A percentile compares a stretch with the other conserved stretches of the same genome.
Conservation (phyloP, 2,113 vertebrate genomes). For the Cavia aperea region DNA sequence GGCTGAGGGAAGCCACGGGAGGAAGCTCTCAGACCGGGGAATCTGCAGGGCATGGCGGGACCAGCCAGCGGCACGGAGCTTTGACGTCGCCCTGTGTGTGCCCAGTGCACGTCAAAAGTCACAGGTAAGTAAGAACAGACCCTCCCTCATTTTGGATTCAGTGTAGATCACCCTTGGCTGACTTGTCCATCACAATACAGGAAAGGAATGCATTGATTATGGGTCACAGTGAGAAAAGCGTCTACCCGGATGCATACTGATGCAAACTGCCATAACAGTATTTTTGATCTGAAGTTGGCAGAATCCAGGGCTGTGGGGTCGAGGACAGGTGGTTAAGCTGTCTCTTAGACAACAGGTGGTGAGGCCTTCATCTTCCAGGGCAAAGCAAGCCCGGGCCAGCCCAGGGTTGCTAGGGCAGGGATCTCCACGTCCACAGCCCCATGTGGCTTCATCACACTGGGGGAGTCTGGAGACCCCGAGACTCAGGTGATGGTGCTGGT, state of each 20-base stretch:
- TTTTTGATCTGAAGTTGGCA: not conserved
- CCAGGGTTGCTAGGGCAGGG: not conserved
- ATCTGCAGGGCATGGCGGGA: fast-evolving
- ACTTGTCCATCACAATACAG: not conserved
- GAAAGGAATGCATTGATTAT: not conserved
- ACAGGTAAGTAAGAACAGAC: not conserved
- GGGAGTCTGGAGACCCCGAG: too few species aligned
- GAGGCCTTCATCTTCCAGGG: fast-evolving
- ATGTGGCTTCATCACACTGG: not conserved
- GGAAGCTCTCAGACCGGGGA: not conserved
- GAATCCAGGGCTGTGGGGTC: not conserved
- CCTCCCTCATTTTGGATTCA: not conserved
- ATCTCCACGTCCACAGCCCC: fast-evolving
- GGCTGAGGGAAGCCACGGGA: not conserved
- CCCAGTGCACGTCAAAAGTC: fast-evolving
- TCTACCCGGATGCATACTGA: not conserved
- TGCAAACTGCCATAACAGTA: not conserved
- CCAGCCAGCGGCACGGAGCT: not conserved
- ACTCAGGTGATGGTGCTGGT: fast-evolving
- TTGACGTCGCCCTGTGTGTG: not conserved
- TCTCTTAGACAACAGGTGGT: not conserved
- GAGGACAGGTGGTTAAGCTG: too few species aligned
- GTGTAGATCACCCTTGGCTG: too few species aligned
- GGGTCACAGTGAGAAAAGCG: not conserved
- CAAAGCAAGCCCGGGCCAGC: not conserved